Evolutionary conservation across 2,888 invertebrate species (phyloP), one percentile per base, ranked within the genome.

Genomic region (Lasioglossum calceatum): DNA sequence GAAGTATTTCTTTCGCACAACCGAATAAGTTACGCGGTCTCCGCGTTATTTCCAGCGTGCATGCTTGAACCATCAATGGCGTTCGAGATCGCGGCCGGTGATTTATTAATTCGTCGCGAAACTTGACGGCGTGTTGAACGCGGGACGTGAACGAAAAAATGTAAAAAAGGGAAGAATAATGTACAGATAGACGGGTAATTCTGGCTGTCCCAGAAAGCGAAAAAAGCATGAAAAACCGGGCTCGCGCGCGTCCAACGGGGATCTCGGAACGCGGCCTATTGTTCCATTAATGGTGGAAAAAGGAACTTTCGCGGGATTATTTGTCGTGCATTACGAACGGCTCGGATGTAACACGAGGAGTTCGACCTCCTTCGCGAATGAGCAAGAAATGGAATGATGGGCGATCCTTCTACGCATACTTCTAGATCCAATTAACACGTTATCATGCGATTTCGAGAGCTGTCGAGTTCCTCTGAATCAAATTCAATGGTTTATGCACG

Each of bases 101-200:
- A 73, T 73, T 47, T 73, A 73, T 73, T 73, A 73, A 73, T 73
- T 73, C 72, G 47, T 47, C 72, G 47, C 72, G 47, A 32, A 73
- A 47, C 72, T 73, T 47, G 72, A 73, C 72, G 72, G 47, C 47
- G 72, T 16, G 75, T 58, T 80, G 74, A 70, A 58, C 44, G 27
- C 27, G 32, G 19, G 36, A 81, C n/a, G 44, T 32, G 39, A 50
- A 4, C 7, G 64, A 50, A 44, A 67, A 67, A 67, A 67, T 67
- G 67, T 39, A 39, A 42, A 42, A 42, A 39, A 39, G 39, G 42
- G 10, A 73, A 32, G 47, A 71, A 42, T 42, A 73, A 73, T 32
- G 47, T 27, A 47, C 72, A 19, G 72, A 44, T 27, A 27, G 72
- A 32, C 72, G 47, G 44, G 44, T 73, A 47, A 73, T 47, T 73